Evolutionary conservation across 2,888 invertebrate genomes (phyloP).

Genomic region (Drosophila monieri): DNA sequence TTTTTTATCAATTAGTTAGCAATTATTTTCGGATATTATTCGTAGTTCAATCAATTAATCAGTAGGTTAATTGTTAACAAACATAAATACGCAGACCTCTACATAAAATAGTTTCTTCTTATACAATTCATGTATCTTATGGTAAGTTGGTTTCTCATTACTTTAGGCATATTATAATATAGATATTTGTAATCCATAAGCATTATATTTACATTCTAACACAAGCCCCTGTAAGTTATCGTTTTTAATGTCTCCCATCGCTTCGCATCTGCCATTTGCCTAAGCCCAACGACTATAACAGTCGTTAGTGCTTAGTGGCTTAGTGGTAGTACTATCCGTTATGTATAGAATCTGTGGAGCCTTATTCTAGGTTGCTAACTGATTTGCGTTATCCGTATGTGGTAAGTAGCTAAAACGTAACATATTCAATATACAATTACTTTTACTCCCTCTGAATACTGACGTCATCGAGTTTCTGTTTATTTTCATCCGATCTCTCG

Average conservation of each 20-base stretch:
- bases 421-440: slow-evolving; percentile 58
- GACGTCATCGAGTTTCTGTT: slow-evolving; percentile 76
- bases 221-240: slow-evolving; percentile 79
- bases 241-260: slow-evolving; percentile 42
- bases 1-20: slow-evolving; percentile 34
- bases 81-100: slow-evolving; percentile 78
- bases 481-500: slow-evolving; percentile 7
- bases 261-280: slow-evolving; percentile 16
- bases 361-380: slow-evolving; percentile 45
- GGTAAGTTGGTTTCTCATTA: no score
- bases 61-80: slow-evolving; percentile 56
- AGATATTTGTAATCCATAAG: slow-evolving; percentile 48
- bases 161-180: slow-evolving; percentile 25
- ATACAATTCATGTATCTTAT: slow-evolving; percentile 49
- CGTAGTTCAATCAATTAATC: slow-evolving; percentile 33
- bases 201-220: slow-evolving; percentile 73
- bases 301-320: slow-evolving; percentile 20
- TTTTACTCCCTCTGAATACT: slow-evolving; percentile 72
- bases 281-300: slow-evolving; percentile 33
- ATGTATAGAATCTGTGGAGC: slow-evolving; percentile 73
- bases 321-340: slow-evolving; percentile 45
- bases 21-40: slow-evolving; percentile 33
- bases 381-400: slow-evolving; percentile 41
- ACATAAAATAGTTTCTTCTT: slow-evolving; percentile 78
- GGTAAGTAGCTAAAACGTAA: slow-evolving; percentile 52